These are phyloP conservation scores for Nomada lathburiana DNA, from an alignment of 2,888 invertebrate genomes.

Conservation along the genomic window DNA sequence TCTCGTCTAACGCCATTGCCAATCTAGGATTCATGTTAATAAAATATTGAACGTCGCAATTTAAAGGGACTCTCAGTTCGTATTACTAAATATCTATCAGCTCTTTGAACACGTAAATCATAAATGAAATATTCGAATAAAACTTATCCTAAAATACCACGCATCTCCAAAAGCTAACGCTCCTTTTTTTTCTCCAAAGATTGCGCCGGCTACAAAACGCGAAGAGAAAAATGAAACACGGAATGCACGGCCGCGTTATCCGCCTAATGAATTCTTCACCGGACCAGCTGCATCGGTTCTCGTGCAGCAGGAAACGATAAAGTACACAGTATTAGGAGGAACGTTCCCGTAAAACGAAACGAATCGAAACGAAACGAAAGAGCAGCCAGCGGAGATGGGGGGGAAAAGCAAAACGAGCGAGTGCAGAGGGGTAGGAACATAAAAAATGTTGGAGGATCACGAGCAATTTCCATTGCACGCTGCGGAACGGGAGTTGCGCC, in stretches of 20 bases:
- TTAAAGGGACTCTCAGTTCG: neutral
- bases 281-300: neutral
- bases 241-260: neutral
- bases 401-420: conserved; percentile 23
- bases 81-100: neutral
- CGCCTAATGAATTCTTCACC: conserved; percentile 27
- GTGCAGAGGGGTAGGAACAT: conserved; percentile 41
- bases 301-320: conserved; percentile 5
- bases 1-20: neutral
- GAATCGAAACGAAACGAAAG: neutral
- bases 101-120: neutral
- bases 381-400: neutral
- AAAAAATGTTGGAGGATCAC: conserved; percentile 72
- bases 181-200: neutral
- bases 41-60: neutral
- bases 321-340: conserved; percentile 34
- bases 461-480: conserved; percentile 80
- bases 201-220: neutral
- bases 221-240: neutral
- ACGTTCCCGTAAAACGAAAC: conserved; percentile 6
- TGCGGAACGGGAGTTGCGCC: conserved; percentile 56
- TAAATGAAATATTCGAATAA: neutral
- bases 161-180: neutral
- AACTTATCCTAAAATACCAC: neutral
- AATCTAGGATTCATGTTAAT: neutral